A percentile compares a stretch with the other conserved stretches of the same genome.
phyloP scores from a whole-genome alignment of 2,113 vertebrate genomes.

The Microcebus lehilahytsara region DNA sequence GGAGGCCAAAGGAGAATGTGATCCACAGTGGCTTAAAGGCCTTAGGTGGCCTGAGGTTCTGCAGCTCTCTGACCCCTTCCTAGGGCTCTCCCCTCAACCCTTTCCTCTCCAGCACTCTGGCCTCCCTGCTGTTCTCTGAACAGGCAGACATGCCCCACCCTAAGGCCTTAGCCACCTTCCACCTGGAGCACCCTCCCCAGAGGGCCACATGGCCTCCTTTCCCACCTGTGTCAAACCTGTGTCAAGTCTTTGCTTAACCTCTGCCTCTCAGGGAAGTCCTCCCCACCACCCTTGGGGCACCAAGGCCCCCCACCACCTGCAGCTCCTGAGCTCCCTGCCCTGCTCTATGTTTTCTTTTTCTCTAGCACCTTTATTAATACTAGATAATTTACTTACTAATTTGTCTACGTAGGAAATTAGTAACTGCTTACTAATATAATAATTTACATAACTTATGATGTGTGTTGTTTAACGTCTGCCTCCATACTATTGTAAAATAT shows the following conservation, averaged over 20 bases:
- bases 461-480: background rate
- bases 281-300: background rate
- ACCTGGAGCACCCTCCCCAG: background rate
- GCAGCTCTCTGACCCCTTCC: background rate
- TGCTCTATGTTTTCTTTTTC: background rate
- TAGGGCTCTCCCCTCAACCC: rapidly evolving
- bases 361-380: background rate
- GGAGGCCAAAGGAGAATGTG: background rate
- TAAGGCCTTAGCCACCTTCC: background rate
- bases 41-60: too few relatives aligned
- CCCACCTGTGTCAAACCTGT: background rate
- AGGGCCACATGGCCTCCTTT: background rate
- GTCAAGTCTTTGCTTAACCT: background rate
- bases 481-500: background rate
- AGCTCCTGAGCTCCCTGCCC: background rate
- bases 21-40: background rate
- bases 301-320: background rate
- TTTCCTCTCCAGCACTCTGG: background rate
- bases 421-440: background rate
- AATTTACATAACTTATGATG: background rate
- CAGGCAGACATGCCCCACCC: background rate
- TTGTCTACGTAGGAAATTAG: background rate
- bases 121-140: background rate
- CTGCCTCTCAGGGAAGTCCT: background rate
- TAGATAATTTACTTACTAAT: background rate